Base-by-base conservation (phyloP, 2,888 invertebrate genomes). In the Incurvaria masculella region DNA sequence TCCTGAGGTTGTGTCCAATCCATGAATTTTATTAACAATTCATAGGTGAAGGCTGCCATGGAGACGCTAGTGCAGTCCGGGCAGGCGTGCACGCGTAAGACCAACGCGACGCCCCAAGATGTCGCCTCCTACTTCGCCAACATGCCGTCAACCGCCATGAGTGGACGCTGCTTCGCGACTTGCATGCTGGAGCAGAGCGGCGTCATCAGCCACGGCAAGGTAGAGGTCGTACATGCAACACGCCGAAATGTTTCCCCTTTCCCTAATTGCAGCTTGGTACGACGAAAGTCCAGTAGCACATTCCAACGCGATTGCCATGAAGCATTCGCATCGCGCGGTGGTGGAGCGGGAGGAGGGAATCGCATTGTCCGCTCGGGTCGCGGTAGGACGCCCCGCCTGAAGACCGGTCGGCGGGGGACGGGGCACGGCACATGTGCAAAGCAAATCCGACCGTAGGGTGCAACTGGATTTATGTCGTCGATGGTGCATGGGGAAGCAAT, bases 171-270 rank as follows among this genome's bases (percentile, higher is more conserved):
- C 56, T 72, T 79, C 45, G 74, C 75, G 1, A 75, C 75, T 0
- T 79, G 79, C 55, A 78, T 79, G 78, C 56, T 79, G 49, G 79
- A 79, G 51, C 76, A 75, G 59, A 75, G 75, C 54, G 75, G 76
- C 47, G 64, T 78, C 47, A 69, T 79, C 27, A 72, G 67, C 52
- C 72, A 76, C 57, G 75, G 76, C 2, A 74, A 75, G 64, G 76
- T 74, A 55, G n/a, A n/a, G n/a, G n/a, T n/a, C n/a, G n/a, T n/a
- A n/a, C n/a, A 44, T 48, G 43, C n/a, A n/a, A n/a, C 20, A 38
- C 41, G 48, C 19, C 33, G 21, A 21, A 20, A 21, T 10, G 27
- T 27, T 10, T 10, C 14, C 14, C 14, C 27, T 14, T 10, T 10
- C 14, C 14, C 27, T 27, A 27, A 27, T 27, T 27, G 14, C 14